Percentiles rank a stretch among this genome's conserved stretches.
These are phyloP conservation scores for Pissodes strobi DNA, from an alignment of 1,140 invertebrate species.

Conservation along the genomic window DNA sequence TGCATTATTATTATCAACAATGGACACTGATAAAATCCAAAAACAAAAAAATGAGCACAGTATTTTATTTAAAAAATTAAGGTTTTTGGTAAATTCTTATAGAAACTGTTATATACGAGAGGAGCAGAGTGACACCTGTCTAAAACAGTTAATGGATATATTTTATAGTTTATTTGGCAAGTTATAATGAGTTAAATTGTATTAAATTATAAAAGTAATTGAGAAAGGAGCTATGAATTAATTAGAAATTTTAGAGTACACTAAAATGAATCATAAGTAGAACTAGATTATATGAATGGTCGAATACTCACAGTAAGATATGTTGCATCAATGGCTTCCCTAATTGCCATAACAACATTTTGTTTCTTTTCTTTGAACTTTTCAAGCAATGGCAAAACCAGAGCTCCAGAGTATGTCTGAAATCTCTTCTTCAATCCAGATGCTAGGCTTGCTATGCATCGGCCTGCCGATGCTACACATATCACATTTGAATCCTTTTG, in stretches of 20 bases:
- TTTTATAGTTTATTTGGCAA: too few relatives aligned
- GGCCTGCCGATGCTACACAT: conserved; percentile 84
- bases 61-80: too few relatives aligned
- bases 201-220: too few relatives aligned
- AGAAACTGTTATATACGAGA: too few relatives aligned
- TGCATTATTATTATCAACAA: too few relatives aligned
- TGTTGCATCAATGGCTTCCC: conserved; percentile 92
- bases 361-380: conserved; percentile 99
- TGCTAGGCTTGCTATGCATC: conserved; percentile 83
- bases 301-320: conserved; percentile 70
- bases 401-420: conserved; percentile 77
- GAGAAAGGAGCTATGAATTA: background rate
- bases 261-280: background rate
- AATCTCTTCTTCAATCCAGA: conserved; percentile 88
- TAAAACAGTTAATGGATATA: too few relatives aligned
- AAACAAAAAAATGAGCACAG: too few relatives aligned
- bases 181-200: too few relatives aligned
- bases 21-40: too few relatives aligned
- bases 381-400: conserved; percentile 81
- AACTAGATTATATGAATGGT: conserved; percentile 11
- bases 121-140: too few relatives aligned
- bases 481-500: conserved; percentile 96
- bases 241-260: background rate
- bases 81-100: too few relatives aligned
- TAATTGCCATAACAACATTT: conserved; percentile 81